Evolutionary conservation across 2,797 vertebrate species (phyloP).

Genomic region (Enteromius unitaeniatus): DNA sequence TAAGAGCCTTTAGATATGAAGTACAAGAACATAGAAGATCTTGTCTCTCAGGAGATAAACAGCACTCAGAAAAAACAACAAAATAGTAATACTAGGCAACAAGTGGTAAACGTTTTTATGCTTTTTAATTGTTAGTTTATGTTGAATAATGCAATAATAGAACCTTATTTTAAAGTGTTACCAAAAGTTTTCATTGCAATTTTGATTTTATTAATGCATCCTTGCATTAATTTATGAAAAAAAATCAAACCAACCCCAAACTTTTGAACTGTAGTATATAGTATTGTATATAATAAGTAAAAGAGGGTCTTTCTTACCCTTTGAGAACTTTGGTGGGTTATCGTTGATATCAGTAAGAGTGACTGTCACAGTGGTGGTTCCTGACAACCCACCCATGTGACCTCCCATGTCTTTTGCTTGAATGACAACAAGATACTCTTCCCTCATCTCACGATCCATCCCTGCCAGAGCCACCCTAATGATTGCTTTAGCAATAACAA

Average conservation of each 20-base stretch:
- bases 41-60: neutral
- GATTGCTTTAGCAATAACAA: constrained; percentile 80
- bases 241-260: neutral
- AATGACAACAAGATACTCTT: constrained; percentile 97
- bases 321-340: constrained; percentile 97
- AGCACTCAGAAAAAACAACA: neutral
- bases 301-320: constrained; percentile 84
- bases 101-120: neutral
- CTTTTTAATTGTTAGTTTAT: neutral
- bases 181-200: neutral
- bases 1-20: constrained; percentile 84
- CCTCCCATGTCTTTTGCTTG: constrained; percentile 99
- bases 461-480: constrained; percentile 97
- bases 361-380: constrained; percentile 95
- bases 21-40: constrained; percentile 11
- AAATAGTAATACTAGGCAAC: neutral
- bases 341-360: constrained; percentile 95
- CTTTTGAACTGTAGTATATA: neutral
- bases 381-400: constrained; percentile 96
- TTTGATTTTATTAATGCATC: neutral
- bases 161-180: neutral
- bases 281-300: neutral
- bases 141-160: neutral
- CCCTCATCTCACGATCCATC: constrained; percentile 98
- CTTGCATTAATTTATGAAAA: neutral